Percentiles rank a stretch among this genome's conserved stretches.
Conservation (phyloP, 2,888 invertebrate species). For the Platerodrilus igneus region DNA sequence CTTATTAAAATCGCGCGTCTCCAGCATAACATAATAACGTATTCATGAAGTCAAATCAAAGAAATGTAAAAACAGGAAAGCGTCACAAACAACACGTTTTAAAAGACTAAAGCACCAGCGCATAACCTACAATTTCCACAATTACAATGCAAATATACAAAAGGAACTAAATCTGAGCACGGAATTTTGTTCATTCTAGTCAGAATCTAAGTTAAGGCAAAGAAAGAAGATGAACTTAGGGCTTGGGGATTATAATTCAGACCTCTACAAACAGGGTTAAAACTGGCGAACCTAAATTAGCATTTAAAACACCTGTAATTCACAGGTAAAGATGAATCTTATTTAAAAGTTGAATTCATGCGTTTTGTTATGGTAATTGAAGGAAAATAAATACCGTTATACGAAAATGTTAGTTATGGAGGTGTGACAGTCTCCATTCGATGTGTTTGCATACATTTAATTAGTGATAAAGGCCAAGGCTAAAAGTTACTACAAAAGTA, state of each 20-base stretch:
- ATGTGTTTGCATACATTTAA: too few relatives aligned
- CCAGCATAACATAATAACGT: slow-evolving; percentile 11
- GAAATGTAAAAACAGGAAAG: slow-evolving; percentile 20
- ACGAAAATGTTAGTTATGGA: too few relatives aligned
- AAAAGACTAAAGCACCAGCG: slow-evolving; percentile 19
- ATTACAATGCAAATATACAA: slow-evolving; percentile 21
- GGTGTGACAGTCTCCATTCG: too few relatives aligned
- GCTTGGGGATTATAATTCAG: slow-evolving; percentile 5
- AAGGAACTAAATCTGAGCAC: slow-evolving; percentile 17
- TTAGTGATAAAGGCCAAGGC: too few relatives aligned
- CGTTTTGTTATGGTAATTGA: too few relatives aligned
- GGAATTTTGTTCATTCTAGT: slow-evolving; percentile 4
- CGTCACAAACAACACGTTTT: slow-evolving; percentile 19
- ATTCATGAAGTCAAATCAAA: slow-evolving; percentile 22
- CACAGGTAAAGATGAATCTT: slow-evolving; percentile 21
- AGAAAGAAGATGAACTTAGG: slow-evolving; percentile 10
- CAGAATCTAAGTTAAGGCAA: slow-evolving; percentile 1
- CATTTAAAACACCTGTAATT: slow-evolving; percentile 27
- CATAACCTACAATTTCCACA: slow-evolving; percentile 22
- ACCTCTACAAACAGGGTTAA: slow-evolving; percentile 20
- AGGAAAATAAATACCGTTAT: too few relatives aligned
- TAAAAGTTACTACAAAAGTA: too few relatives aligned
- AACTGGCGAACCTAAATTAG: slow-evolving; percentile 23
- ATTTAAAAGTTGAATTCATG: slow-evolving; percentile 19
- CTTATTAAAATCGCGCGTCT: slow-evolving; percentile 7